Evolutionary conservation across 2,888 invertebrate species (phyloP).

Genomic region (Nymphalis urticae): DNA sequence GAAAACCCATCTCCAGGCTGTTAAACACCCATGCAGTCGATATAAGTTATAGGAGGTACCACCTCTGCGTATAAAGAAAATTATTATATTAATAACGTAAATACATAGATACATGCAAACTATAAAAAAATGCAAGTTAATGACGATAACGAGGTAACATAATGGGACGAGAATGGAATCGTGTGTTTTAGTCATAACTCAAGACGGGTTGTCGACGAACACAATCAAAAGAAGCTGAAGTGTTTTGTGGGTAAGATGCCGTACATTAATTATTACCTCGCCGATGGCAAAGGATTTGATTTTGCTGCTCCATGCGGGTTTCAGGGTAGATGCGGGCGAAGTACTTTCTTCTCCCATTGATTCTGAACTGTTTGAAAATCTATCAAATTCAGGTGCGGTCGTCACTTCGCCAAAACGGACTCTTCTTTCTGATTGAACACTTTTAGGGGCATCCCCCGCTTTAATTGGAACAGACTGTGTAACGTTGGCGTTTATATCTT

Average conservation of each 20-base stretch:
- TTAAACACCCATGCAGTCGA: slow-evolving; percentile 76
- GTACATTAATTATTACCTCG: slow-evolving; percentile 79
- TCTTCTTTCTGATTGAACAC: slow-evolving; percentile 75
- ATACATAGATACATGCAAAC: slow-evolving; percentile 74
- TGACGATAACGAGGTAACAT: slow-evolving; percentile 61
- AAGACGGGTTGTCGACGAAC: slow-evolving; percentile 74
- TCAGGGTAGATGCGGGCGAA: slow-evolving; percentile 65
- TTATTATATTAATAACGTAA: slow-evolving; percentile 53
- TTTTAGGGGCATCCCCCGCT: slow-evolving; percentile 60
- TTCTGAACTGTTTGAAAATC: slow-evolving; percentile 66
- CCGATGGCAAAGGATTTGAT: slow-evolving; percentile 80
- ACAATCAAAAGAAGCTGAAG: slow-evolving; percentile 78
- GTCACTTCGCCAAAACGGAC: slow-evolving; percentile 76
- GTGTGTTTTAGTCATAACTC: slow-evolving; percentile 64
- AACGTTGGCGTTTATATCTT: slow-evolving; percentile 69
- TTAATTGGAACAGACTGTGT: slow-evolving; percentile 55
- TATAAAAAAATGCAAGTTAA: slow-evolving; percentile 75
- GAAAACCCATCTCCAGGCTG: slow-evolving; percentile 68
- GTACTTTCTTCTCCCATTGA: slow-evolving; percentile 63
- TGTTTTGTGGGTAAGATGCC: slow-evolving; percentile 71
- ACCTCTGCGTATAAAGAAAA: slow-evolving; percentile 49
- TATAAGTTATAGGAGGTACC: slow-evolving; percentile 38
- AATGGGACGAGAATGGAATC: slow-evolving; percentile 61
- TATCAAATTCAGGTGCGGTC: slow-evolving; percentile 67
- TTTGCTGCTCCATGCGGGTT: slow-evolving; percentile 80